Conservation (phyloP, 2,113 vertebrate genomes). For the Dicerorhinus sumatrensis region DNA sequence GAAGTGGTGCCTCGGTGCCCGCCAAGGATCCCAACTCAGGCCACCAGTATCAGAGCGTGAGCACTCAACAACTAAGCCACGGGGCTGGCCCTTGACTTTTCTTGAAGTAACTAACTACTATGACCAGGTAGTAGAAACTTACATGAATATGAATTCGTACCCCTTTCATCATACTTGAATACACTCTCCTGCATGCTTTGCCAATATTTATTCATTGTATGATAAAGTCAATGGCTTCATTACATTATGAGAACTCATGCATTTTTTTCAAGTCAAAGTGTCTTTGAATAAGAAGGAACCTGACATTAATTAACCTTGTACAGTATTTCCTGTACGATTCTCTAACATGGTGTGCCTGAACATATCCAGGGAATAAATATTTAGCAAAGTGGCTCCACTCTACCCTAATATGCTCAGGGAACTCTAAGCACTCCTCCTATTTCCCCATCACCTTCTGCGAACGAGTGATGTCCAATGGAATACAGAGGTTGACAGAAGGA, state of each 20-base stretch:
- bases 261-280: not conserved
- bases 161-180: not conserved
- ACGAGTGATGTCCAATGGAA: not conserved
- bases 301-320: conserved; percentile 3
- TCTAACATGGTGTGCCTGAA: not conserved
- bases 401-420: not conserved
- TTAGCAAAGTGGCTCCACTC: not conserved
- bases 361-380: not conserved
- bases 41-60: too few species aligned
- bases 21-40: too few species aligned
- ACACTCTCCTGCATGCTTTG: not conserved
- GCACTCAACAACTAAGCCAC: too few species aligned
- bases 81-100: too few species aligned
- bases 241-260: not conserved
- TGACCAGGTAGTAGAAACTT: not conserved
- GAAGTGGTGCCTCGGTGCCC: too few species aligned
- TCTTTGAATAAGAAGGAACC: not conserved
- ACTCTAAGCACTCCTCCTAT: not conserved
- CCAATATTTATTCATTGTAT: not conserved
- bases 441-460: not conserved
- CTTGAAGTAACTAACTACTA: not conserved
- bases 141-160: not conserved
- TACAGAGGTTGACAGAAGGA: not conserved
- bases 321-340: not conserved
- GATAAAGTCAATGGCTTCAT: not conserved